Percentiles rank a stretch among this genome's conserved stretches.
Conservation (phyloP, 2,888 invertebrate genomes). For the Thumatha senex region DNA sequence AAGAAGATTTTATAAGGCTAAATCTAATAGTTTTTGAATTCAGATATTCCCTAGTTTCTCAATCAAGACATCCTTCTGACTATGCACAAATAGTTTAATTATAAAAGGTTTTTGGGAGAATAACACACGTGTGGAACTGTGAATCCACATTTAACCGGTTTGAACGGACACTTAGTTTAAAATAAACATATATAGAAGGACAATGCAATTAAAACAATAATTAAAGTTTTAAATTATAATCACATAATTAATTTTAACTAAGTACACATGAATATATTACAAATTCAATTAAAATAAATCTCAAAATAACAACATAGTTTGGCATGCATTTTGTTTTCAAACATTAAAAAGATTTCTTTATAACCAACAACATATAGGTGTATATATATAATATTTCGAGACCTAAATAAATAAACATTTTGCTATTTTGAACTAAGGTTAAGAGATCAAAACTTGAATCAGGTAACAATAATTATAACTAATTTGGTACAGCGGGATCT, state of each 20-base stretch:
- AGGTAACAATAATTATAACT: conserved; percentile 67
- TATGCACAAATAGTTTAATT: too few relatives aligned
- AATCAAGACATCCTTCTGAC: too few relatives aligned
- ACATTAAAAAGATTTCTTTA: conserved; percentile 50
- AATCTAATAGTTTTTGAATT: too few relatives aligned
- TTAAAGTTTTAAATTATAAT: conserved; percentile 50
- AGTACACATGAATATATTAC: conserved; percentile 55
- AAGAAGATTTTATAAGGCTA: too few relatives aligned
- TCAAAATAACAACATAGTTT: conserved; percentile 75
- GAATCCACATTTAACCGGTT: background rate
- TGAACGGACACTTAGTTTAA: background rate
- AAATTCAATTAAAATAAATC: conserved; percentile 58
- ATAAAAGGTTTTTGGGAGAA: too few relatives aligned
- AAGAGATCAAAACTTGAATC: conserved; percentile 79
- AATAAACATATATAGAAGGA: background rate
- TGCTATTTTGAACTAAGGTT: conserved; percentile 67
- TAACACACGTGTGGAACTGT: too few relatives aligned
- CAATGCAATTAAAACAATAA: conserved; percentile 13
- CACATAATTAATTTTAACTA: conserved; percentile 44
- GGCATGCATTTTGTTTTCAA: conserved; percentile 55
- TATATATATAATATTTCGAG: conserved; percentile 43
- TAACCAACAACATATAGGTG: conserved; percentile 51
- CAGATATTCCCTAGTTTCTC: too few relatives aligned
- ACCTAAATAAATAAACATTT: conserved; percentile 61
- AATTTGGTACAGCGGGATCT: conserved; percentile 42